Evolutionary conservation across 2,888 invertebrate species (phyloP).

Genomic region (Drosophila antonietae): DNA sequence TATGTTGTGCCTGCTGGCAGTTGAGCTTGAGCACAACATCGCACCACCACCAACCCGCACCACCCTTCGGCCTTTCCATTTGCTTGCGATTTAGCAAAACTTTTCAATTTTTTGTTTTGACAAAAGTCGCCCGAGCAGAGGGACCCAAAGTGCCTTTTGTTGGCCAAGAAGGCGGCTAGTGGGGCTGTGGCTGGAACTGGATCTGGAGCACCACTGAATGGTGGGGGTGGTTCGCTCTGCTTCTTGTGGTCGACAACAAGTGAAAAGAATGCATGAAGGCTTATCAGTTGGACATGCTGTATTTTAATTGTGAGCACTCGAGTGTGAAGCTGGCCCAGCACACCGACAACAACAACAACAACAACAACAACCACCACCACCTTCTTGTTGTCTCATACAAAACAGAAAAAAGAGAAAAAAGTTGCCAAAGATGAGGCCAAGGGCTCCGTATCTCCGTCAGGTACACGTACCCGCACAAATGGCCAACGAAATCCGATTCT

Average conservation of each 20-base stretch:
- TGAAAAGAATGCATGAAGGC: constrained; percentile 76
- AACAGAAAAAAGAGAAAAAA: constrained; percentile 20
- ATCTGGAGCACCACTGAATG: background rate
- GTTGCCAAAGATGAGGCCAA: constrained; percentile 45
- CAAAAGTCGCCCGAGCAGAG: constrained; percentile 35
- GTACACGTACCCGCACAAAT: constrained; percentile 69
- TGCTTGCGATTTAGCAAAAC: constrained; percentile 66
- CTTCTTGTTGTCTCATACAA: constrained; percentile 5
- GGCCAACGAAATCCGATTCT: constrained; percentile 37
- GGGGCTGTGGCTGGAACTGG: background rate
- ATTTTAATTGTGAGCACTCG: constrained; percentile 80
- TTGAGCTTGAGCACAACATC: background rate
- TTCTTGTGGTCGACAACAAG: constrained; percentile 43
- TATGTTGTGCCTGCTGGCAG: constrained; percentile 32
- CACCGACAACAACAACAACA: constrained; percentile 33
- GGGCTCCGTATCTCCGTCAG: constrained; percentile 39
- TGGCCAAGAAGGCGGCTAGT: constrained; percentile 3
- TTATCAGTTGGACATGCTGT: constrained; percentile 80
- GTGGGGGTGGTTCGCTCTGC: background rate
- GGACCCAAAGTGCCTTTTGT: constrained; percentile 16
- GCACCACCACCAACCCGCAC: constrained; percentile 17
- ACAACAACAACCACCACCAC: background rate
- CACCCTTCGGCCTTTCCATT: constrained; percentile 56
- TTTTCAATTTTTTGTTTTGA: constrained; percentile 69
- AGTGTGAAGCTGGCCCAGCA: constrained; percentile 66